Base-by-base conservation (phyloP, 2,797 vertebrate species). In the Liparis tanakae region DNA sequence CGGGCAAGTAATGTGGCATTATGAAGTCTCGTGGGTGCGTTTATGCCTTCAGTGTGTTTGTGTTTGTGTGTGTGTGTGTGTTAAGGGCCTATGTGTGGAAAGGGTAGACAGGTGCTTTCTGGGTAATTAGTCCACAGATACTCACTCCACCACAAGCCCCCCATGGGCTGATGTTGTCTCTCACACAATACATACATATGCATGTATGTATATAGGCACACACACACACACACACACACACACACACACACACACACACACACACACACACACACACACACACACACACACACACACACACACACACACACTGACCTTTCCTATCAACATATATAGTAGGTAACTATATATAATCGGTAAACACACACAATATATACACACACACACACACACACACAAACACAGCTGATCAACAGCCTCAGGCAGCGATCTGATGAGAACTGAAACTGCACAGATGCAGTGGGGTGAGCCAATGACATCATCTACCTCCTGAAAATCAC, bases 81-180 rank as follows among this genome's bases (percentile, higher is more conserved):
- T 39, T 22, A 33, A 67, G 61, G 71, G 70, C 54, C 41, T 67
- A 67, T 81, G 71, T 71, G 81, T 84, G 67, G 71, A 86, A 89
- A 90, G 86, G 85, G 81, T 89, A 88, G 85, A 88, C 78, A 85
- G 87, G 86, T 92, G 91, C 85, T 85, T 88, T 89, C 87, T 87
- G 87, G 85, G 85, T 89, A 91, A 88, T 91, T 80, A 88, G 82
- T 86, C 82, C 84, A 79, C 81, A 85, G 84, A 89, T 64, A 87
- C 84, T 22, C 68, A 75, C 80, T 88, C 71, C 50, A 70, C 41
- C 69, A 58, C 73, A 72, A 72, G 67, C 84, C 81, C 85, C 83
- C 76, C 78, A 63, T 59, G 80, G 74, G 79, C 77, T 74, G 63
- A 60, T 34, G 57, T 22, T 48, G 18, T 66, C 60, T 67, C 60